Evolutionary conservation across 2,797 vertebrate species (phyloP).

Genomic region (Rousettus madagascariensis): DNA sequence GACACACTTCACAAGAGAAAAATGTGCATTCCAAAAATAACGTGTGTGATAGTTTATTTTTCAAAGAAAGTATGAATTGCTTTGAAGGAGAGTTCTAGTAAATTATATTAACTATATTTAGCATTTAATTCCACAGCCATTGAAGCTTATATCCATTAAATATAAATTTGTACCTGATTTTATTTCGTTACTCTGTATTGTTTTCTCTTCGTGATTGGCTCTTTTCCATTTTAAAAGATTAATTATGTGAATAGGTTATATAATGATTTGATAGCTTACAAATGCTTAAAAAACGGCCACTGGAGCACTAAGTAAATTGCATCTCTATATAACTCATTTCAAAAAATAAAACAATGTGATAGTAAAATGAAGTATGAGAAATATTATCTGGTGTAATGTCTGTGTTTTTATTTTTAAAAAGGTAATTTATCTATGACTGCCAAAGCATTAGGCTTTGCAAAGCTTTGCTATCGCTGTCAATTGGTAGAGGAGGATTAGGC

Average conservation of each 20-base stretch:
- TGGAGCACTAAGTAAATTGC: conserved; percentile 64
- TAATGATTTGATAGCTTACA: conserved; percentile 72
- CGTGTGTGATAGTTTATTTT: conserved; percentile 25
- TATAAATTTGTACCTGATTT: conserved; percentile 58
- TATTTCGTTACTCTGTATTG: conserved; percentile 59
- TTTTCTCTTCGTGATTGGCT: conserved; percentile 64
- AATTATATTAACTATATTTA: conserved; percentile 55
- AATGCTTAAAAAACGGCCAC: conserved; percentile 69
- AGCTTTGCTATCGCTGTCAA: not conserved
- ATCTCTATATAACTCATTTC: conserved; percentile 68
- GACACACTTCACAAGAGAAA: conserved; percentile 1
- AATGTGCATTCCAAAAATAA: not conserved
- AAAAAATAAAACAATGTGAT: conserved; percentile 60
- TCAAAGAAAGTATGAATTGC: not conserved
- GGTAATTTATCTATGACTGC: conserved; percentile 41
- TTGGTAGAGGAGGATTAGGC: not conserved
- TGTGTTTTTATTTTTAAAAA: conserved; percentile 26
- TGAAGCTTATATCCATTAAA: conserved; percentile 62
- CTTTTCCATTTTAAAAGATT: conserved; percentile 74
- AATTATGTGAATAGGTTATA: conserved; percentile 74
- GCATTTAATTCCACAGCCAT: not conserved
- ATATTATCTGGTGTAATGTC: conserved; percentile 37
- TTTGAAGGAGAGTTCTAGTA: conserved; percentile 48
- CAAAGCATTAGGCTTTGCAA: conserved; percentile 38
- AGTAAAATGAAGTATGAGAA: conserved; percentile 65